A percentile compares a stretch with the other conserved stretches of the same genome.
These are phyloP conservation scores for Sebastes nivosus DNA, from an alignment of 2,797 vertebrate species.

Conservation along the genomic window DNA sequence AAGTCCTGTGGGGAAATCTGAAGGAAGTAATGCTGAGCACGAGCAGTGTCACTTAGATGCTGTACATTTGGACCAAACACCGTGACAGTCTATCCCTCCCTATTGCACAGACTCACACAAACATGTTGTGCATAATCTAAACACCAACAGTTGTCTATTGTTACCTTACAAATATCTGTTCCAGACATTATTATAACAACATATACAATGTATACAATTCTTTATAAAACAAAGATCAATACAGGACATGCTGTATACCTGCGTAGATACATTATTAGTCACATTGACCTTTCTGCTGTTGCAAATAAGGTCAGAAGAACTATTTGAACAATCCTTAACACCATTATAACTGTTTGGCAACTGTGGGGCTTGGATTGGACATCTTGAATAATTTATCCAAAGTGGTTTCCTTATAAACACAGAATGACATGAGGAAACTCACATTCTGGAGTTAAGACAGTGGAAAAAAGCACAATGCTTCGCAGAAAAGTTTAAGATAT, in stretches of 20 bases:
- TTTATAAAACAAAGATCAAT: neutral
- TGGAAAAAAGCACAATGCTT: neutral
- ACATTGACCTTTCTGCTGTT: neutral
- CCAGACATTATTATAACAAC: neutral
- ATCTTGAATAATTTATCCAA: neutral
- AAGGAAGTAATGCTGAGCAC: conserved; percentile 66
- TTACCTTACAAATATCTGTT: neutral
- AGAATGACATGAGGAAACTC: neutral
- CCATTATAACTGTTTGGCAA: neutral
- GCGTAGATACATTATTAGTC: neutral
- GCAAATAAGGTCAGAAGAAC: neutral
- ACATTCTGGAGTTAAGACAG: neutral
- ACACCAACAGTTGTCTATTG: neutral
- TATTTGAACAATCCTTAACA: neutral
- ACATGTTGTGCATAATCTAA: neutral
- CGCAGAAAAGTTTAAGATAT: neutral
- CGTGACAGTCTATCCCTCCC: conserved; percentile 2
- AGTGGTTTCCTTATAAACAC: neutral
- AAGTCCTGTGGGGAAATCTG: conserved; percentile 72
- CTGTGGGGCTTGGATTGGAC: neutral
- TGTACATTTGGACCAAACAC: conserved; percentile 49
- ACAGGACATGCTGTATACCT: neutral
- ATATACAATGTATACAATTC: neutral
- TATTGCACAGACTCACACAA: conserved; percentile 12
- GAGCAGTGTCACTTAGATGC: conserved; percentile 50